These are phyloP conservation scores for Mizuhopecten yessoensis DNA, from an alignment of 1,140 invertebrate genomes.

Conservation along the genomic window DNA sequence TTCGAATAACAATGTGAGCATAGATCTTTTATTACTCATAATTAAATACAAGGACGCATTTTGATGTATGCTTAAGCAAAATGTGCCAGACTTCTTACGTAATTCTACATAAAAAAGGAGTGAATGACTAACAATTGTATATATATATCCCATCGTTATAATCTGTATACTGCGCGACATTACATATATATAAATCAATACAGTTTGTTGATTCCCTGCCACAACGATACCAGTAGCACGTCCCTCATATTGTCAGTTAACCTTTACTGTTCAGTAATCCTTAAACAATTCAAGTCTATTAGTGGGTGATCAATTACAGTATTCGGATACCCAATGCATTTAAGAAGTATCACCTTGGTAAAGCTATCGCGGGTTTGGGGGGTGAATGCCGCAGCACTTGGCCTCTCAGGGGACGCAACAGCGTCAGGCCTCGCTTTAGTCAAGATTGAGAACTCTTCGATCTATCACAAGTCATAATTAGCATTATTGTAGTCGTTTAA, in stretches of 20 bases:
- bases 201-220: neutral
- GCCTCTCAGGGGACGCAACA: neutral
- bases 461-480: slow-evolving; percentile 35
- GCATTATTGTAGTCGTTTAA: slow-evolving; percentile 19
- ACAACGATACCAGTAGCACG: neutral
- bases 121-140: neutral
- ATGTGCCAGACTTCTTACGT: no score
- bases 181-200: neutral
- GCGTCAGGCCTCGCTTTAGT: neutral
- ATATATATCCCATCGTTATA: neutral
- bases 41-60: no score
- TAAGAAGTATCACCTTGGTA: neutral
- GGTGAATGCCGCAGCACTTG: neutral
- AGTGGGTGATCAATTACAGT: neutral
- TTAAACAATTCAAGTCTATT: slow-evolving; percentile 2
- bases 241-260: slow-evolving; percentile 12
- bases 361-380: neutral
- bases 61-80: no score
- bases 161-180: neutral
- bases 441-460: slow-evolving; percentile 32
- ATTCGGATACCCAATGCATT: neutral
- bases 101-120: no score
- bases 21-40: no score
- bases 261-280: neutral
- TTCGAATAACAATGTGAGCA: no score